phyloP scores from a whole-genome alignment of 2,888 invertebrate species.

The Orthosia gracilis region DNA sequence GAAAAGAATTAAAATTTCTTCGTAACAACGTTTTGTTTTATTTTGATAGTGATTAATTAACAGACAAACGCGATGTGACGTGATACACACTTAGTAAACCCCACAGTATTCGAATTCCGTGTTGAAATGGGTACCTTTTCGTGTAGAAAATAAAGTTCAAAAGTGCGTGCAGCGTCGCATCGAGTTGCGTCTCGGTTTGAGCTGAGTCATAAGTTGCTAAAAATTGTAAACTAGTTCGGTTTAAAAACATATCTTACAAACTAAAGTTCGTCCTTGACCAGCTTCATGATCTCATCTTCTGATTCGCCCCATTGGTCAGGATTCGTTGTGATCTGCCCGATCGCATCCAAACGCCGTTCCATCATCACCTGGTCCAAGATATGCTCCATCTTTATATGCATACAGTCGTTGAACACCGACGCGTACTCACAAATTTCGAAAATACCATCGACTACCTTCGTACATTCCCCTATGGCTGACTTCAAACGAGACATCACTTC shows the following conservation, averaged over 20 bases:
- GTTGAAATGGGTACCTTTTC: no score
- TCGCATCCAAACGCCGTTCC: slow-evolving; percentile 86
- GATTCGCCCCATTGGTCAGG: slow-evolving; percentile 84
- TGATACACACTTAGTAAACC: no score
- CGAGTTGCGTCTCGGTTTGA: background rate
- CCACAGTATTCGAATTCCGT: no score
- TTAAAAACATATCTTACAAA: slow-evolving; percentile 6
- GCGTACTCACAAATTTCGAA: slow-evolving; percentile 88
- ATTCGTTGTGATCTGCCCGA: slow-evolving; percentile 82
- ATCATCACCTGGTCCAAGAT: slow-evolving; percentile 84
- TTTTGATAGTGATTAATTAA: slow-evolving; percentile 36
- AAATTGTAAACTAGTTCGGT: background rate
- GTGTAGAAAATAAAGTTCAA: no score
- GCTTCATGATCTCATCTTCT: slow-evolving; percentile 83
- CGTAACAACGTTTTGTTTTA: slow-evolving; percentile 71
- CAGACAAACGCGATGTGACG: background rate
- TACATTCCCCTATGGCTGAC: slow-evolving; percentile 80
- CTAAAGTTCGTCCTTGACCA: slow-evolving; percentile 85
- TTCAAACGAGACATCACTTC: slow-evolving; percentile 82
- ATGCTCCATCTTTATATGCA: slow-evolving; percentile 89
- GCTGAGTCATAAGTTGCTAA: background rate
- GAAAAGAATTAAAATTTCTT: slow-evolving; percentile 89
- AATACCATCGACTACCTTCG: slow-evolving; percentile 75
- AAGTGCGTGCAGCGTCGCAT: no score
- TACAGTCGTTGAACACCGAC: slow-evolving; percentile 87